Percentiles rank a stretch among this genome's conserved stretches.
Conservation (phyloP, 2,888 invertebrate species). For the Caenorhabditis angaria region DNA sequence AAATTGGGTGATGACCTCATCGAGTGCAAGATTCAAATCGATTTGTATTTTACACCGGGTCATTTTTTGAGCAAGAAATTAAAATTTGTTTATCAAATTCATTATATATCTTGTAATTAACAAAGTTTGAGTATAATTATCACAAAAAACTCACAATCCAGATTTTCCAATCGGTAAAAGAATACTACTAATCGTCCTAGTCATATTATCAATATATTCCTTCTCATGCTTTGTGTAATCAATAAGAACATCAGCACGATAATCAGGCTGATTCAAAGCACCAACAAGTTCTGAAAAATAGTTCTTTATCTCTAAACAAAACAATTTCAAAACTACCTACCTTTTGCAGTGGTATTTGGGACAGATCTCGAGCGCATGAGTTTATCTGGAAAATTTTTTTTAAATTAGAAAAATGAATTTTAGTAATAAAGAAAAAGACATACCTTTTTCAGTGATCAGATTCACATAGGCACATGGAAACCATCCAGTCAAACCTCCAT, state of each 20-base stretch:
- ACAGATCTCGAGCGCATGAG: slow-evolving; percentile 42
- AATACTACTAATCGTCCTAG: slow-evolving; percentile 36
- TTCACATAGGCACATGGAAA: slow-evolving; percentile 65
- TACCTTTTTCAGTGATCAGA: slow-evolving; percentile 53
- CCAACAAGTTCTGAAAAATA: slow-evolving; percentile 26
- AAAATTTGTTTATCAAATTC: neutral
- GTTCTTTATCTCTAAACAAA: slow-evolving; percentile 36
- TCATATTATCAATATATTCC: slow-evolving; percentile 51
- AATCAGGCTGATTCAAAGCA: slow-evolving; percentile 25
- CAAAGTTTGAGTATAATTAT: too few species aligned
- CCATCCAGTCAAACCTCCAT: slow-evolving; percentile 74
- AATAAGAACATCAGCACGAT: slow-evolving; percentile 31
- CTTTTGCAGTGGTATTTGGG: slow-evolving; percentile 36
- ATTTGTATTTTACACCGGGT: too few species aligned
- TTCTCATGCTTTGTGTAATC: slow-evolving; percentile 37
- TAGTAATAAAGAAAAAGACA: neutral
- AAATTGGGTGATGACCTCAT: too few species aligned
- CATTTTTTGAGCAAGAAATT: too few species aligned
- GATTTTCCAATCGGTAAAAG: slow-evolving; percentile 40
- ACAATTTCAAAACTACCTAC: slow-evolving; percentile 13
- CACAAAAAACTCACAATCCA: slow-evolving; percentile 30
- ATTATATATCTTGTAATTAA: too few species aligned
- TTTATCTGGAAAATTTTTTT: slow-evolving; percentile 37
- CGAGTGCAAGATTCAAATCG: too few species aligned
- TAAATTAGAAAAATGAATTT: neutral